A percentile compares a stretch with the other conserved stretches of the same genome.
phyloP scores from a whole-genome alignment of 2,797 vertebrate genomes.

The Gobio occitaniae region DNA sequence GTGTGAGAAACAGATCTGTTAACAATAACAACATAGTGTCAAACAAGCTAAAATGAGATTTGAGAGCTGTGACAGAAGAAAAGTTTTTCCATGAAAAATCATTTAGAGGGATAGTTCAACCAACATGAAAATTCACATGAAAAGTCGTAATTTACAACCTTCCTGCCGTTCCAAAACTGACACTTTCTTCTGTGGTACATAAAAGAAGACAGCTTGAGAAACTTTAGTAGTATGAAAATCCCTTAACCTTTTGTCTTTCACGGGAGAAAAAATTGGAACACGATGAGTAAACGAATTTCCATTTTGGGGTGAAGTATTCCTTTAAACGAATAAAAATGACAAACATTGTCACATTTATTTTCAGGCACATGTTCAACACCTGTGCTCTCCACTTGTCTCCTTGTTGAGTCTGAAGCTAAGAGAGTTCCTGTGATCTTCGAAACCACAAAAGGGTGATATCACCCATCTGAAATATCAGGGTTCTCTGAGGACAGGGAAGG shows the following conservation, averaged over 20 bases:
- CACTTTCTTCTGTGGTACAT: background rate
- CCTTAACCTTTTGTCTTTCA: slow-evolving; percentile 7
- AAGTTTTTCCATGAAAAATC: background rate
- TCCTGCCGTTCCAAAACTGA: background rate
- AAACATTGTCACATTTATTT: background rate
- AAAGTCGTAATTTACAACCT: background rate
- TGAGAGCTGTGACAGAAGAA: background rate
- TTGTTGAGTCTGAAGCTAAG: background rate
- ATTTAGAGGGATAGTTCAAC: background rate
- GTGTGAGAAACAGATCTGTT: background rate
- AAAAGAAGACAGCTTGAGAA: background rate
- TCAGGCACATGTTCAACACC: background rate
- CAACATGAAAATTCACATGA: background rate
- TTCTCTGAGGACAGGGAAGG: background rate
- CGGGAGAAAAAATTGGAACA: background rate
- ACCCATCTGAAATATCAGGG: slow-evolving; percentile 17
- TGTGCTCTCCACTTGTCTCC: background rate
- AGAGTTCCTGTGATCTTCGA: slow-evolving; percentile 1
- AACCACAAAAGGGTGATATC: background rate
- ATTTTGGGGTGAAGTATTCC: background rate
- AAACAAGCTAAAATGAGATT: background rate
- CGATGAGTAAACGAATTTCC: no score
- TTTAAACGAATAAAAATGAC: slow-evolving; percentile 1
- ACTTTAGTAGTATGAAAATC: background rate
- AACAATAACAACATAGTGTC: no score